Evolutionary conservation across 2,797 vertebrate genomes (phyloP).

Genomic region (Lacerta agilis): DNA sequence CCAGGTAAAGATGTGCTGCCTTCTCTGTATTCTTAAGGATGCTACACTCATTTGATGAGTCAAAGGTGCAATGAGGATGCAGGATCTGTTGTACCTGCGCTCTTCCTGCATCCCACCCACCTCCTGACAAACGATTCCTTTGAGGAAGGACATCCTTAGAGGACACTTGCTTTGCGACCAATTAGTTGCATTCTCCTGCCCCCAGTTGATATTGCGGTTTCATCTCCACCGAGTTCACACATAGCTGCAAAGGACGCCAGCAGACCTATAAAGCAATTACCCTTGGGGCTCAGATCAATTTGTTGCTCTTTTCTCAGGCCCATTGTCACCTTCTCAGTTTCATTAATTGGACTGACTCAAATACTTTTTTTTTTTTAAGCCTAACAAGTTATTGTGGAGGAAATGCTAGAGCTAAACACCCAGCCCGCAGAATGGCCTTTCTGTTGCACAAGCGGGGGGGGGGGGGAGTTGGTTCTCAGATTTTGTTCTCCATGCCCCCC

Average conservation of each 20-base stretch:
- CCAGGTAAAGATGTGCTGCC: too few relatives aligned
- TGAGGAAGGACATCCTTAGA: not conserved
- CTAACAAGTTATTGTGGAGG: not conserved
- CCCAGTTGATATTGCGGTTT: accelerated
- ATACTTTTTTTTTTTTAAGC: not conserved
- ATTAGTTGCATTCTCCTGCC: not conserved
- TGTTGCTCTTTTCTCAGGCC: not conserved
- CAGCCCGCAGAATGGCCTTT: not conserved
- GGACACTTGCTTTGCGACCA: not conserved
- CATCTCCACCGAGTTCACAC: not conserved
- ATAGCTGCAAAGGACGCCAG: not conserved
- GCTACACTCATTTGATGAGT: accelerated
- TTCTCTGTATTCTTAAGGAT: not conserved
- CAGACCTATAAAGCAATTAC: too few relatives aligned
- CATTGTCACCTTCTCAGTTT: accelerated
- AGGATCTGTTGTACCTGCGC: accelerated
- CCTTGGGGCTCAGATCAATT: not conserved
- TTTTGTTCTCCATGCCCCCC: accelerated
- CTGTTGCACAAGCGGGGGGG: not conserved
- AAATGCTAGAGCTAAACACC: not conserved
- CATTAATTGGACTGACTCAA: not conserved
- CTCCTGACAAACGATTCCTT: too few relatives aligned
- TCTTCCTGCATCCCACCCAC: accelerated
- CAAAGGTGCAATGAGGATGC: not conserved
- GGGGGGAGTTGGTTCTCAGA: not conserved